Evolutionary conservation across 2,113 vertebrate species (phyloP).

Genomic region (Edolisoma coerulescens): DNA sequence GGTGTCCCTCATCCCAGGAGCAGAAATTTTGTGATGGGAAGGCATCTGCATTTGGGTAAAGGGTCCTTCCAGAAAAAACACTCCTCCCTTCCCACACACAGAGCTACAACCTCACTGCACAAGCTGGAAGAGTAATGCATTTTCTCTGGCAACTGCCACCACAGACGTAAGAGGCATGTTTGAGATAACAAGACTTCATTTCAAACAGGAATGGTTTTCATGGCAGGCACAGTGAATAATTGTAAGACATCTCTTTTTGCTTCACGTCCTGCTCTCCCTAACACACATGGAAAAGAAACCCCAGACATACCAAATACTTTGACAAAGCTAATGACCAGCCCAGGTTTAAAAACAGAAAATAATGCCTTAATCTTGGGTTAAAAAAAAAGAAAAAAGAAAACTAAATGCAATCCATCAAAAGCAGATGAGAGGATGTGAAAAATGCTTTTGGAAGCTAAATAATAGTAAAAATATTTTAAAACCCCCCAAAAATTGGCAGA

Average conservation of each 20-base stretch:
- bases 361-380: neutral
- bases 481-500: neutral
- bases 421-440: neutral
- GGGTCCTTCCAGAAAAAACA: neutral
- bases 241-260: neutral
- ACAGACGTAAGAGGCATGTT: neutral
- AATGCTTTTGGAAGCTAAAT: constrained; percentile 22
- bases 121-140: constrained; percentile 6
- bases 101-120: neutral
- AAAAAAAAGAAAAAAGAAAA: neutral
- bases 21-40: neutral
- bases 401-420: constrained; percentile 24
- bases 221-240: constrained; percentile 16
- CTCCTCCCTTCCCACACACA: neutral
- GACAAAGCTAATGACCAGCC: constrained; percentile 1
- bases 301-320: neutral
- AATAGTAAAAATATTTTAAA: neutral
- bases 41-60: neutral
- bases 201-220: neutral
- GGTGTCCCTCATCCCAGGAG: neutral
- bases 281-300: neutral
- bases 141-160: constrained; percentile 23
- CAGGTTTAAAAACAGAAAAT: constrained; percentile 2
- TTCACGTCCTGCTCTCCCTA: neutral
- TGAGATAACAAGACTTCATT: constrained; percentile 21